Evolutionary conservation across 1,140 invertebrate species (phyloP).

Genomic region (Nomia melanderi): DNA sequence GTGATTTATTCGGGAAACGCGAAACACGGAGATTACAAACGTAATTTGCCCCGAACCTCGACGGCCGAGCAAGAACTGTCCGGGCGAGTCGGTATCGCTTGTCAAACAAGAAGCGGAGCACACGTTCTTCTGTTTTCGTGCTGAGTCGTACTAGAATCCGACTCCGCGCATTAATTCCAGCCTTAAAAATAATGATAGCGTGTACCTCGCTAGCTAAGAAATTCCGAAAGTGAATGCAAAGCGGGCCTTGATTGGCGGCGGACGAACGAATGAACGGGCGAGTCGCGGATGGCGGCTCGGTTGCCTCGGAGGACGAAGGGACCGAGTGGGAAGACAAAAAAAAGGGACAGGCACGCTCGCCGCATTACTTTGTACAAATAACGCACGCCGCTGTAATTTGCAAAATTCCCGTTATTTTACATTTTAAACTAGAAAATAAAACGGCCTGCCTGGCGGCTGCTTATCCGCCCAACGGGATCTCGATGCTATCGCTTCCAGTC

Average conservation of each 20-base stretch:
- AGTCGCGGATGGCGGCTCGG: background rate
- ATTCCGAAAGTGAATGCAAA: constrained; percentile 46
- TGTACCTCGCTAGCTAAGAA: constrained; percentile 40
- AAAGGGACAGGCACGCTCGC: constrained; percentile 62
- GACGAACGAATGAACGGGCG: constrained; percentile 18
- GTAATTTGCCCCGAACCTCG: constrained; percentile 27
- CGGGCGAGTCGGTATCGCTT: background rate
- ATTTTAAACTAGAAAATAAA: constrained; percentile 78
- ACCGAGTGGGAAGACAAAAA: constrained; percentile 4
- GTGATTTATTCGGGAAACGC: constrained; percentile 21
- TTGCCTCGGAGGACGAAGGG: constrained; percentile 2
- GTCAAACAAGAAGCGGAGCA: background rate
- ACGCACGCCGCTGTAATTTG: constrained; percentile 70
- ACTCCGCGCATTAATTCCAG: constrained; percentile 56
- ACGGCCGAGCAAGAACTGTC: background rate
- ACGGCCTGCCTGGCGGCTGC: constrained; percentile 66
- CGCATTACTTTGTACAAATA: constrained; percentile 76
- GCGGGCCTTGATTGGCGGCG: constrained; percentile 16
- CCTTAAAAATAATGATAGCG: constrained; percentile 61
- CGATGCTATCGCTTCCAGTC: constrained; percentile 76
- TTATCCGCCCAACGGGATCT: constrained; percentile 74
- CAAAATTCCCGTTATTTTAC: constrained; percentile 77
- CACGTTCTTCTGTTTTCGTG: constrained; percentile 28
- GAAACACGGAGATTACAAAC: constrained; percentile 15
- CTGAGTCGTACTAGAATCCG: constrained; percentile 35